Percentiles rank a stretch among this genome's conserved stretches.
phyloP scores from a whole-genome alignment of 1,140 invertebrate species.

The Drosophila truncata region DNA sequence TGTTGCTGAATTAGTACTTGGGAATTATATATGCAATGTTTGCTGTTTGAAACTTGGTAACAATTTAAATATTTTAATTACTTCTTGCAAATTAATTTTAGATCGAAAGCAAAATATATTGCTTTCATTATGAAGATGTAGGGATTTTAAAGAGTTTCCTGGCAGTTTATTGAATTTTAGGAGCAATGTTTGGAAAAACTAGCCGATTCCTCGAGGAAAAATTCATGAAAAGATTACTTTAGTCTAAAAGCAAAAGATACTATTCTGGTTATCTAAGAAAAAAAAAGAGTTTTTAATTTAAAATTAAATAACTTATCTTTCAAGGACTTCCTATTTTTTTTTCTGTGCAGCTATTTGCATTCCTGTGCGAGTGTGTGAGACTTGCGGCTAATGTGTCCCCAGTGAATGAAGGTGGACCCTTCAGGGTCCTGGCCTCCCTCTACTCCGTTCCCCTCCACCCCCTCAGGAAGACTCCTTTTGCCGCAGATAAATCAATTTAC shows the following conservation, averaged over 20 bases:
- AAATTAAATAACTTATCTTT: neutral
- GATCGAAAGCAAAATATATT: neutral
- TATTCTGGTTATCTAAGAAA: too few relatives aligned
- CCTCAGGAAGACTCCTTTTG: constrained; percentile 25
- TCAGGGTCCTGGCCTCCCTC: constrained; percentile 15
- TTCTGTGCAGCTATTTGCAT: constrained; percentile 61
- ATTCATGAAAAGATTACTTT: too few relatives aligned
- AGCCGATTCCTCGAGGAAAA: too few relatives aligned
- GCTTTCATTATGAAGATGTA: neutral
- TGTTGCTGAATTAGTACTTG: neutral
- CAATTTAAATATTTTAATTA: too few relatives aligned
- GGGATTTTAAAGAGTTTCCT: too few relatives aligned
- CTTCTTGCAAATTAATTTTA: too few relatives aligned
- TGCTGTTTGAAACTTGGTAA: too few relatives aligned
- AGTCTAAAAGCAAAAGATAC: too few relatives aligned
- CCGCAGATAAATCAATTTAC: constrained; percentile 82
- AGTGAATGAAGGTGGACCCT: constrained; percentile 67
- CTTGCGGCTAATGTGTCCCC: constrained; percentile 77
- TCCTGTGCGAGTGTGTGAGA: constrained; percentile 40
- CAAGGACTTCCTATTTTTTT: neutral
- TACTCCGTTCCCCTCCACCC: neutral
- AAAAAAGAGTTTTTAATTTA: too few relatives aligned
- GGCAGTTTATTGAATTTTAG: too few relatives aligned
- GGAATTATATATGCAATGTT: neutral
- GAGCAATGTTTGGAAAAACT: too few relatives aligned